Base-by-base conservation (phyloP, 2,888 invertebrate species). In the Drosophila acutilabella region DNA sequence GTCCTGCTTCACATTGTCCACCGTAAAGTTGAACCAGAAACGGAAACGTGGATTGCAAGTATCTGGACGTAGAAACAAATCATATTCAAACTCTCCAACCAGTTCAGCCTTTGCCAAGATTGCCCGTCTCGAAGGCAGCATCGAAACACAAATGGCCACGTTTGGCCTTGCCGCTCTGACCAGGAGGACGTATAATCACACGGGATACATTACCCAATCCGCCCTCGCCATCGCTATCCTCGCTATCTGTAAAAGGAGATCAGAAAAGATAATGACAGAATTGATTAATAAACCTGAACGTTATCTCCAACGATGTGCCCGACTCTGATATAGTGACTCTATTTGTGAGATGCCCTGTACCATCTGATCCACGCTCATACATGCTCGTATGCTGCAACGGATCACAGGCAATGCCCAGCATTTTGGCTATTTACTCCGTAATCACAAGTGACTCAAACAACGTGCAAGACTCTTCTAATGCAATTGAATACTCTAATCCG, bases 21-120 rank as follows among this genome's bases (percentile, higher is more conserved):
- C 98, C 1, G 98, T 98, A 91, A 99, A 99, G 93, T 99, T 98
- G 93, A 98, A 99, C 99, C 99, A 99, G 81, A 99, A 96, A 52
- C 99, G 94, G 74, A 96, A 95, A 47, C 98, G 94, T 0, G 98
- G 98, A 91, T 98, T 97, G 92, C 98, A 98, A 0, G 98, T 99
- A 92, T 99, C 99, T 0, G 99, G 99, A 45, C 99, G 94, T 60
- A 99, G 95, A 93, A 96, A 99, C 54, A 99, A 94, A 93, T 99
- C 99, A 92, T 99, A 99, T 92, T 99, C 99, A 90, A 96, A 96
- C 88, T 99, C 98, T 6, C 96, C 97, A 82, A 99, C 94, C 81
- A 98, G 95, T 91, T 98, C 98, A 1, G 98, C 98, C 74, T 98
- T 98, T 94, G n/a, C 98, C 99, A 56, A 99, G 94, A 93, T 99